Base-by-base conservation (phyloP, 2,888 invertebrate genomes). In the Mystacides longicornis region DNA sequence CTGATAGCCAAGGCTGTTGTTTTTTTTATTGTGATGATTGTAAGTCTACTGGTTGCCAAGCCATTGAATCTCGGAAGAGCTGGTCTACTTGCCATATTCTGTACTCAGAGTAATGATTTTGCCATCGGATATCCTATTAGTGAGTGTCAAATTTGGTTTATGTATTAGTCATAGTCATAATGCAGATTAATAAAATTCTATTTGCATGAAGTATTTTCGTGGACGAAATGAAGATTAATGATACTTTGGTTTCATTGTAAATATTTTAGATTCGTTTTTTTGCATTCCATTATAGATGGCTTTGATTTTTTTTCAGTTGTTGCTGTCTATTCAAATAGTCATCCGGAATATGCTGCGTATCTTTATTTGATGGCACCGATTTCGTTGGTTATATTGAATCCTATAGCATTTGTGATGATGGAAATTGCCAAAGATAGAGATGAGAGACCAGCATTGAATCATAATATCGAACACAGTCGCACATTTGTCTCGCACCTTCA, bases 51-150 rank as follows among this genome's bases (percentile, higher is more conserved):
- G 45, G 83, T 93, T 43, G 82, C 84, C n/a, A 81, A 88, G 67
- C 92, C 93, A 4, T 68, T 86, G 18, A 87, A 93, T 71, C 81
- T 87, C 62, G 91, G 91, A 2, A 82, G 87, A 65, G 91, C 93
- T 46, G 96, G 94, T 14, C 79, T 97, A 56, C 90, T 91, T 79
- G 92, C 91, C 18, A 95, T 97, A 66, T 96, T 96, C 71, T 89
- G 91, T 64, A 96, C 96, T 0, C 96, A 96, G 69, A 95, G 94
- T 69, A 97, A 97, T 79, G 97, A 97, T 72, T 96, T 97, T 75
- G 96, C 97, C 19, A 83, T 97, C 64, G 96, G 96, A 59, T 94
- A 88, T 74, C 96, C 97, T 4, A 93, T 96, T 64, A 87, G 94
- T 92, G 78, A 83, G 79, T 73, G 11, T 37, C 31, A 9, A n/a